Conservation (phyloP, 2,113 vertebrate genomes). For the Petaurus breviceps region DNA sequence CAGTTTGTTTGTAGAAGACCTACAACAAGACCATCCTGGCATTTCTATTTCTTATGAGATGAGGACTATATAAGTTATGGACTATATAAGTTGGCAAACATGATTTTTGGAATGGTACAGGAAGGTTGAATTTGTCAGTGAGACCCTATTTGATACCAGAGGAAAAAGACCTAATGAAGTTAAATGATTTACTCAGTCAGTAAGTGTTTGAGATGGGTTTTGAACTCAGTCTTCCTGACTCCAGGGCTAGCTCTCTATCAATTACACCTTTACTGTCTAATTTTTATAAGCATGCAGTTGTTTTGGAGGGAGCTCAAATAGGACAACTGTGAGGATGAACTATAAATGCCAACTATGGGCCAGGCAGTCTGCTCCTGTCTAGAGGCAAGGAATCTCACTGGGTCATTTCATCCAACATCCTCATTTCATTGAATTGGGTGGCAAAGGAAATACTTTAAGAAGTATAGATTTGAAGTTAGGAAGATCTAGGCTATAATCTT, state of each 20-base stretch:
- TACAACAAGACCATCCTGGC: constrained; percentile 49
- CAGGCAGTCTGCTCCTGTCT: neutral
- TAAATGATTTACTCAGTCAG: neutral
- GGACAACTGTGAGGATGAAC: neutral
- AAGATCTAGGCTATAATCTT: neutral
- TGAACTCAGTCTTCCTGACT: neutral
- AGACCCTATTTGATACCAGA: constrained; percentile 49
- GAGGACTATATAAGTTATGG: neutral
- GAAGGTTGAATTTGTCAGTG: constrained; percentile 44
- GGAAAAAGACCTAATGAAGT: constrained; percentile 24
- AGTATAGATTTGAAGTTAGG: neutral
- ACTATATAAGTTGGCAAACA: neutral
- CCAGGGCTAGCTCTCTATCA: neutral
- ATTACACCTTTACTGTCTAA: neutral
- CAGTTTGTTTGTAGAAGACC: constrained; percentile 1
- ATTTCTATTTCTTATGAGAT: neutral
- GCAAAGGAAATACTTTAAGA: neutral
- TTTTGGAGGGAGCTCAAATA: neutral
- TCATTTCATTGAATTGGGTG: neutral
- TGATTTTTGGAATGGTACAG: constrained; percentile 6
- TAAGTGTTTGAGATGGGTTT: neutral
- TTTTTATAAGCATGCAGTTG: neutral
- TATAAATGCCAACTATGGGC: neutral
- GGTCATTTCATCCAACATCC: neutral
- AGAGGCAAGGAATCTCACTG: neutral